These are phyloP conservation scores for Coronaproctus castanopsis DNA, from an alignment of 2,888 invertebrate species.

Conservation along the genomic window DNA sequence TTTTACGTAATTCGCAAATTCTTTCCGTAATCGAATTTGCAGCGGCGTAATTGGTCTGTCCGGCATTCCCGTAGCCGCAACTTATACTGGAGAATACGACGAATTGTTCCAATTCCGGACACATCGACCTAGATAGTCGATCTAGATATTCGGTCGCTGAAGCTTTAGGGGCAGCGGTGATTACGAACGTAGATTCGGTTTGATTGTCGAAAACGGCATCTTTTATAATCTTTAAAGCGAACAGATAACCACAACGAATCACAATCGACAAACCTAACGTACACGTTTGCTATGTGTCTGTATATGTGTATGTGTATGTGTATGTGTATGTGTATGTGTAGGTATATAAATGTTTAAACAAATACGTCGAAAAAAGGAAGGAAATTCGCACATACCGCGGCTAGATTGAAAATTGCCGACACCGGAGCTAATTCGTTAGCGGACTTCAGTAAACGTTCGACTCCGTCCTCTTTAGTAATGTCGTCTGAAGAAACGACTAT, in stretches of 20 bases:
- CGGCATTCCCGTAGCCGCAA: slow-evolving; percentile 76
- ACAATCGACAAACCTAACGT: too few relatives aligned
- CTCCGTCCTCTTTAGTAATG: slow-evolving; percentile 46
- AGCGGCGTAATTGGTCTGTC: slow-evolving; percentile 78
- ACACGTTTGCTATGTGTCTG: too few relatives aligned
- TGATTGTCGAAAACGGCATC: slow-evolving; percentile 63
- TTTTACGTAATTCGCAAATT: slow-evolving; percentile 51
- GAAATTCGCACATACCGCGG: slow-evolving; percentile 49
- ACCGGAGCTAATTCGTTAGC: slow-evolving; percentile 44
- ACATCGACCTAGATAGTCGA: slow-evolving; percentile 35
- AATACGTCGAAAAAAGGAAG: slow-evolving; percentile 16
- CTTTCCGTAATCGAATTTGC: slow-evolving; percentile 45
- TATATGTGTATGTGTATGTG: too few relatives aligned
- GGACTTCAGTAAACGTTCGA: slow-evolving; percentile 42
- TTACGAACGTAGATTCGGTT: slow-evolving; percentile 42
- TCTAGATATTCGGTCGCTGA: slow-evolving; percentile 61
- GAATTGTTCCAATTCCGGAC: slow-evolving; percentile 42
- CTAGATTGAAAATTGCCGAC: slow-evolving; percentile 74
- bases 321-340: too few relatives aligned
- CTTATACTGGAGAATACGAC: slow-evolving; percentile 82
- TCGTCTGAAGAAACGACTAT: slow-evolving; percentile 49
- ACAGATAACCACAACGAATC: too few relatives aligned
- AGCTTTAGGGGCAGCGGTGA: slow-evolving; percentile 56
- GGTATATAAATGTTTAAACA: too few relatives aligned
- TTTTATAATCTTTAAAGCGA: slow-evolving; percentile 37